phyloP scores from a whole-genome alignment of 1,140 invertebrate genomes.

The Drosophila lowei region DNA sequence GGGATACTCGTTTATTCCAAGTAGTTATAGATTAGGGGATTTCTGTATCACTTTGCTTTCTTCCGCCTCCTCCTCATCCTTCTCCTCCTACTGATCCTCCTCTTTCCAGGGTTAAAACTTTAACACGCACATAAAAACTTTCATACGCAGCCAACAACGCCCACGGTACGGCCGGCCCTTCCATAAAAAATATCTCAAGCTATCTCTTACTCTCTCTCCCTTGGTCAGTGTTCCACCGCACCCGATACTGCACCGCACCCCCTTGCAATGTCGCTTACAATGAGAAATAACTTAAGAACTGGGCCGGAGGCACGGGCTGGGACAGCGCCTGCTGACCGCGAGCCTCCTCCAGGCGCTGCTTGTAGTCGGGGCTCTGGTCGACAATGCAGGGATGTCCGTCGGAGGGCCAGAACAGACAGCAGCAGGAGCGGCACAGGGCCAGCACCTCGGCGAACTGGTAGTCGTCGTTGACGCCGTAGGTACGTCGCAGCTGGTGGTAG shows the following conservation, averaged over 20 bases:
- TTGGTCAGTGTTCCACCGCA: conserved; percentile 28
- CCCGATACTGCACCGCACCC: too few species aligned
- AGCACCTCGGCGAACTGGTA: conserved; percentile 95
- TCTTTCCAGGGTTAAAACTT: conserved; percentile 54
- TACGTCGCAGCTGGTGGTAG: conserved; percentile 90
- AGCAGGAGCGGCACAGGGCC: conserved; percentile 96
- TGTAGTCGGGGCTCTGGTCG: conserved; percentile 91
- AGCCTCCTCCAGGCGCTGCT: conserved; percentile 90
- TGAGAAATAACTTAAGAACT: conserved; percentile 95
- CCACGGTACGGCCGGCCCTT: background rate
- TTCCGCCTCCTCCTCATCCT: conserved; percentile 22
- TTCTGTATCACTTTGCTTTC: conserved; percentile 75
- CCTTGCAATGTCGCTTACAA: conserved; percentile 85
- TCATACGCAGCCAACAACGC: conserved; percentile 32
- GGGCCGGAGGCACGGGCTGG: conserved; percentile 92
- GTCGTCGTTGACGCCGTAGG: conserved; percentile 95
- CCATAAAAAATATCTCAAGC: conserved; percentile 57
- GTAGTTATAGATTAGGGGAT: conserved; percentile 41
- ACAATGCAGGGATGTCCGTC: conserved; percentile 95
- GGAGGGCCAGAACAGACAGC: conserved; percentile 98
- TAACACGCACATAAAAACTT: conserved; percentile 61
- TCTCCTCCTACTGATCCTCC: background rate
- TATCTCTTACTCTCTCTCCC: conserved; percentile 55
- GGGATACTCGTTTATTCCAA: background rate
- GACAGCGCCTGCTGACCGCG: conserved; percentile 91